Conservation (phyloP, 2,113 vertebrate species). For the Mus spicilegus region DNA sequence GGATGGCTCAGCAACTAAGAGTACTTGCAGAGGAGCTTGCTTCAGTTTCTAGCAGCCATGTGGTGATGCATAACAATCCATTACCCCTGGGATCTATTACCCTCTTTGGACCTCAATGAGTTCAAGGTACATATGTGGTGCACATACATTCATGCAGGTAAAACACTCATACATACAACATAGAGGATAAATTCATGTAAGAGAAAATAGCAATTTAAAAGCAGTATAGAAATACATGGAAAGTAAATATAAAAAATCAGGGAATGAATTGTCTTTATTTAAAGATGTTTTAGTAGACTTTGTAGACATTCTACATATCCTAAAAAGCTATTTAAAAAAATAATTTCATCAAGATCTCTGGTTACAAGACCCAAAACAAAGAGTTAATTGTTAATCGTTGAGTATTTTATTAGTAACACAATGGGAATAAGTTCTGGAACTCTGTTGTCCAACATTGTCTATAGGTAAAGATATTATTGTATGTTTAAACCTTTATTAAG, state of each 20-base stretch:
- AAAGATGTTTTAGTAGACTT: background rate
- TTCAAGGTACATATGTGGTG: background rate
- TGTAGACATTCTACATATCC: background rate
- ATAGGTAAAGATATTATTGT: background rate
- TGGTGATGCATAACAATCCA: background rate
- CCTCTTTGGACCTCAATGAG: background rate
- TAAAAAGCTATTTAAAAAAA: constrained; percentile 4
- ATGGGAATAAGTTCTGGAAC: background rate
- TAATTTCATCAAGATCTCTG: background rate
- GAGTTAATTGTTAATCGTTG: background rate
- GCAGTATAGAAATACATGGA: background rate
- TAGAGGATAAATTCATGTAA: background rate
- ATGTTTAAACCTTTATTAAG: background rate
- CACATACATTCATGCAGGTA: background rate
- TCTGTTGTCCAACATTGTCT: background rate
- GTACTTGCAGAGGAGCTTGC: background rate
- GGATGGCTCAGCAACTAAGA: background rate
- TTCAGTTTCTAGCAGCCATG: background rate
- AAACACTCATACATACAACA: background rate
- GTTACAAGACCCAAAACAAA: background rate
- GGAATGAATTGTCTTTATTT: background rate
- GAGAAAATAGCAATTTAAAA: background rate
- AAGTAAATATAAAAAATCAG: background rate
- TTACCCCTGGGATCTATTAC: background rate
- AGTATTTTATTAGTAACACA: background rate